These are phyloP conservation scores for Xestia c-nigrum DNA, from an alignment of 2,888 invertebrate species.

Conservation along the genomic window DNA sequence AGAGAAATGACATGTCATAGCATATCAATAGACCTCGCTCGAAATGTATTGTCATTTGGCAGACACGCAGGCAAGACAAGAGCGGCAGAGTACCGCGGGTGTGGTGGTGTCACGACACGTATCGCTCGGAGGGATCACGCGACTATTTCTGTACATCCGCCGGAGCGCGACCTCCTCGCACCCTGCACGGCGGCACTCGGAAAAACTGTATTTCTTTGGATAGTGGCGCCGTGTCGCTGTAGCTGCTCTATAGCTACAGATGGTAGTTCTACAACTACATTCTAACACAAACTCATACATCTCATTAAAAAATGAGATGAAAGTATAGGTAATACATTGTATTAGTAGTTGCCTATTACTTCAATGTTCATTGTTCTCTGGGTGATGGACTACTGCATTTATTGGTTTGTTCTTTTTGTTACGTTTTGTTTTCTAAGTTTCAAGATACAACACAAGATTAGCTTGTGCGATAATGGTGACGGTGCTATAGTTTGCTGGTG, in stretches of 20 bases:
- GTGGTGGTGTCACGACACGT: neutral
- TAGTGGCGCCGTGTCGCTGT: neutral
- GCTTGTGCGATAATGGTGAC: neutral
- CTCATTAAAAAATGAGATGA: neutral
- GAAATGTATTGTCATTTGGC: neutral
- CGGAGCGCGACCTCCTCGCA: constrained; percentile 21
- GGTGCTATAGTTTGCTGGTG: neutral
- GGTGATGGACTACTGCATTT: neutral
- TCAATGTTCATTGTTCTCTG: constrained; percentile 1
- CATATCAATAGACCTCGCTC: neutral
- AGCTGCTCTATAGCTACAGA: neutral
- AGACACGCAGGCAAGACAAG: neutral
- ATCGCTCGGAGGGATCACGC: constrained; percentile 5
- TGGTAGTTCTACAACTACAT: neutral
- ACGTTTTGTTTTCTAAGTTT: neutral
- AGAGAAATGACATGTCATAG: neutral
- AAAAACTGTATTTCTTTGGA: constrained; percentile 38
- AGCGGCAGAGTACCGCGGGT: neutral
- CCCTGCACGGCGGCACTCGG: constrained; percentile 7
- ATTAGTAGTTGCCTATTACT: neutral
- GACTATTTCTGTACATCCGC: constrained; percentile 69
- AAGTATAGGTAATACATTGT: neutral
- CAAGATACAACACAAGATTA: neutral
- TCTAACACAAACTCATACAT: neutral
- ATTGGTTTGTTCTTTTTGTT: neutral